Evolutionary conservation across 1,140 invertebrate species (phyloP), one percentile per base, ranked within the genome.

Genomic region (Scaptomyza pallida): DNA sequence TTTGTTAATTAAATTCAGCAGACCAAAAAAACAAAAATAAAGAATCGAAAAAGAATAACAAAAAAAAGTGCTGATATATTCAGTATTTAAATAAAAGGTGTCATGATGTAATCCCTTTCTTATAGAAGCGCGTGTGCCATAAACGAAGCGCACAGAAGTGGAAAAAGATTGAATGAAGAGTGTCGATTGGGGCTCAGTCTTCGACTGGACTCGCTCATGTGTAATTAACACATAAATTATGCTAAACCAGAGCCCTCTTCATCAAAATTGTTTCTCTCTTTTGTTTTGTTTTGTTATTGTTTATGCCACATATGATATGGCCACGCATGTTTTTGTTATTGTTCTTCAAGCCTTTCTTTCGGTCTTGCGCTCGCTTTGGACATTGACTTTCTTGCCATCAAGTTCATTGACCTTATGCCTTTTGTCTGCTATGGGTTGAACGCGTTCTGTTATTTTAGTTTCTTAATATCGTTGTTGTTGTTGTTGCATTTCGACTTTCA

Each of bases 1-100:
- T 70, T 70, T 63, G 72, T 71, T 74, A 74, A 74, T 74, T 74
- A 74, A 70, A 74, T 74, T 64, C 60, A 74, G 44, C 40, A 43
- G 50, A 47, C 17, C 21, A 40, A 41, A 30, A 16, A 48, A 15
- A 23, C 10, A 52, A 19, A 43, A 37, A 4, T 17, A 9, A 5
- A 43, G 13, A 6, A 26, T 1, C 23, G 6, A 35, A 37, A 10
- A 45, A 5, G 13, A 12, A 63, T 37, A 23, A 2, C 2, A 21
- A 48, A 43, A 13, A 30, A 13, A 6, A 6, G 2, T 30, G n/a
- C n/a, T n/a, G n/a, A 69, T 54, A 55, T 21, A 59, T 50, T 0
- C 0, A 23, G 23, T 23, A 5, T 23, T 59, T 43, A 23, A 55
- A 70, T 64, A 70, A 30, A 70, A 47, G 55, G 54, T 68, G 63